Percentiles rank a stretch among this genome's conserved stretches.
phyloP scores from a whole-genome alignment of 2,113 vertebrate genomes.

The Globicephala melas region DNA sequence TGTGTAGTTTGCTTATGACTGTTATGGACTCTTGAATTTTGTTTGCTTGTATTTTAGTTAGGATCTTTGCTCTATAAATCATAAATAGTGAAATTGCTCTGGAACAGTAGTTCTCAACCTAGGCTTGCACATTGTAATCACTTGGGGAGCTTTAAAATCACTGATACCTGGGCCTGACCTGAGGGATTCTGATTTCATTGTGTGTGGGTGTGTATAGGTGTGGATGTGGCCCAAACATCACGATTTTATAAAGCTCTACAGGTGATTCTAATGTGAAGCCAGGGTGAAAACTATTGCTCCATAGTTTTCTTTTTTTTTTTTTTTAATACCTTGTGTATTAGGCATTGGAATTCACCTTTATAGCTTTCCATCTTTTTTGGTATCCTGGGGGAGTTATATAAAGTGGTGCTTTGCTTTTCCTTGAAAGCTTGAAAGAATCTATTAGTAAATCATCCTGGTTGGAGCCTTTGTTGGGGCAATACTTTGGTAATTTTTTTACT shows the following conservation, averaged over 20 bases:
- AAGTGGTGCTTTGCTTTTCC: conserved; percentile 15
- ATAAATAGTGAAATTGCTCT: not conserved
- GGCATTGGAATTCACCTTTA: not conserved
- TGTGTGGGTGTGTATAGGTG: not conserved
- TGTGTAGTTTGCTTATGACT: not conserved
- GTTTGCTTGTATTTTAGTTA: conserved; percentile 40
- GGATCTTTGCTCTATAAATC: not conserved
- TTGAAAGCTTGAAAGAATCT: not conserved
- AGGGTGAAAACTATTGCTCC: not conserved
- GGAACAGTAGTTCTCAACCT: not conserved
- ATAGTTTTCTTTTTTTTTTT: not conserved
- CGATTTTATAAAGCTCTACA: not conserved
- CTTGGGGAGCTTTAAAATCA: conserved; percentile 16
- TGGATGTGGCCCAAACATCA: not conserved
- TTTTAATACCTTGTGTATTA: not conserved
- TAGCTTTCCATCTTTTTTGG: not conserved
- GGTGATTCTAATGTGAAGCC: not conserved
- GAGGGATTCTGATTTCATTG: not conserved
- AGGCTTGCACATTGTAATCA: not conserved
- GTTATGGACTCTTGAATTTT: not conserved
- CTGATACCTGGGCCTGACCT: not conserved
- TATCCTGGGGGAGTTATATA: not conserved
- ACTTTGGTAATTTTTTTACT: not conserved
- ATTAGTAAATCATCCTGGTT: not conserved
- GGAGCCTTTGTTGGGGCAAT: not conserved